phyloP scores from a whole-genome alignment of 2,888 invertebrate genomes.

The Epirrhoe alternata region DNA sequence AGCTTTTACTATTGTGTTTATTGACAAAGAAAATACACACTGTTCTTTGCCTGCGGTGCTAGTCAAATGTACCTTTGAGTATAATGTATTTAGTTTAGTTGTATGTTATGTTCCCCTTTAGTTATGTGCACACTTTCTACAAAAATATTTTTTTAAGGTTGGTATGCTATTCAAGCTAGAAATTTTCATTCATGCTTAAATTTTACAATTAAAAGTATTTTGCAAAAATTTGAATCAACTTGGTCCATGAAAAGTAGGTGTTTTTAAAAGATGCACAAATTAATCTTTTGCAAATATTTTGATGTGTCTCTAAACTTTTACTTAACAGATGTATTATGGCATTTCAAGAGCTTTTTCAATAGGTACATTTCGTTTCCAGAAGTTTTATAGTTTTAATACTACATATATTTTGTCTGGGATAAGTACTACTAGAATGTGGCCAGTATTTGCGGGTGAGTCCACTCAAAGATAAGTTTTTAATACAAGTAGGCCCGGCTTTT shows the following conservation, averaged over 20 bases:
- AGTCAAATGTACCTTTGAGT: conserved; percentile 48
- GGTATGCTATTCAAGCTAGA: no score
- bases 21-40: conserved; percentile 22
- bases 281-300: neutral
- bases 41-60: conserved; percentile 58
- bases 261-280: conserved; percentile 9
- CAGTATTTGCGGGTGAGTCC: neutral
- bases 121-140: no score
- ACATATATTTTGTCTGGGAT: no score
- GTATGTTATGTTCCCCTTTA: no score
- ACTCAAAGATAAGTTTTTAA: no score
- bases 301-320: neutral
- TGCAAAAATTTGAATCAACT: no score
- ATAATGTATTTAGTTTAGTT: neutral
- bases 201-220: no score
- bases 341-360: conserved; percentile 2
- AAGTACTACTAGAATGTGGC: neutral
- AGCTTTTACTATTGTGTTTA: conserved; percentile 39
- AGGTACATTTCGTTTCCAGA: neutral
- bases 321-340: neutral
- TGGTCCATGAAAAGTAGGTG: no score
- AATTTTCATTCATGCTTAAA: no score
- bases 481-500: neutral
- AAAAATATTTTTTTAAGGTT: no score
- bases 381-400: neutral